phyloP scores from a whole-genome alignment of 2,888 invertebrate species.

The Cryptophagus acutangulus region DNA sequence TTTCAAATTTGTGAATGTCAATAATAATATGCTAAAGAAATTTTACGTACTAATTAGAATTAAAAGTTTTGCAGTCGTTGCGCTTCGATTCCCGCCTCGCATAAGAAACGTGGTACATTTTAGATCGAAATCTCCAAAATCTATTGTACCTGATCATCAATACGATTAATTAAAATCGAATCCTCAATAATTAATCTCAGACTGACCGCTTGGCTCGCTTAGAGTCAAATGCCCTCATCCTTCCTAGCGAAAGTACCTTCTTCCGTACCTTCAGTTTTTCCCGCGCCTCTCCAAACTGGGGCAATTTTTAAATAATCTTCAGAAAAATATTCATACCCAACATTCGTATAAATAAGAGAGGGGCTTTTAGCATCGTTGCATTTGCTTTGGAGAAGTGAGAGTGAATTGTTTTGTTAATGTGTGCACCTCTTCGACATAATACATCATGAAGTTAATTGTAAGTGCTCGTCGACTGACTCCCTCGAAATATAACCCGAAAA shows the following conservation, averaged over 20 bases:
- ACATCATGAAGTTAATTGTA: constrained; percentile 29
- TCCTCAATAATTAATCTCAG: too few relatives aligned
- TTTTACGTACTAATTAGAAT: not conserved
- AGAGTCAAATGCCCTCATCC: too few relatives aligned
- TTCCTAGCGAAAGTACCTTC: constrained; percentile 8
- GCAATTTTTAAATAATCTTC: constrained; percentile 7
- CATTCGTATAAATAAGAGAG: constrained; percentile 36
- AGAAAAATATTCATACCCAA: constrained; percentile 4
- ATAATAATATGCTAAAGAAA: not conserved
- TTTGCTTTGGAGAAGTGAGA: constrained; percentile 33
- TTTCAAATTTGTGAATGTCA: constrained; percentile 1
- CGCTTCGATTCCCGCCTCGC: constrained; percentile 1
- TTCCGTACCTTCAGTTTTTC: not conserved
- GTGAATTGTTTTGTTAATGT: constrained; percentile 26
- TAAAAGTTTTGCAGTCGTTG: not conserved
- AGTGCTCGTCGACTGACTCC: constrained; percentile 17
- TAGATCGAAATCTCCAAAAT: too few relatives aligned
- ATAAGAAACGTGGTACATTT: too few relatives aligned
- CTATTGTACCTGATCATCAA: too few relatives aligned
- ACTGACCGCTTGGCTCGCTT: too few relatives aligned
- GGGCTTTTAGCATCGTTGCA: constrained; percentile 30
- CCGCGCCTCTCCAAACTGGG: constrained; percentile 2
- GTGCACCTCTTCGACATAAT: constrained; percentile 18
- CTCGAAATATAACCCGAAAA: not conserved
- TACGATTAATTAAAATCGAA: too few relatives aligned